Conservation (phyloP, 2,113 vertebrate genomes). For the Delphinapterus leucas region DNA sequence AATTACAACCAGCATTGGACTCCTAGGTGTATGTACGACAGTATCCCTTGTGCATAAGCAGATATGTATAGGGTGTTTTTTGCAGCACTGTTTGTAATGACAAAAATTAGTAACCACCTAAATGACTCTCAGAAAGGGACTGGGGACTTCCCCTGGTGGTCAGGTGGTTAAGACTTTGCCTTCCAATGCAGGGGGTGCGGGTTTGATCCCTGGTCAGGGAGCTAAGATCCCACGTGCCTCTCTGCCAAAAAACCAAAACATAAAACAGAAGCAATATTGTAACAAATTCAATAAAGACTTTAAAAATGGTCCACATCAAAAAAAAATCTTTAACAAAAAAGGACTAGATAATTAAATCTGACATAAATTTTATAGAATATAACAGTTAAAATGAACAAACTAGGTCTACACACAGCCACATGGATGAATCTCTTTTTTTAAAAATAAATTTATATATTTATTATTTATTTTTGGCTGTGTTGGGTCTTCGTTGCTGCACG, state of each 20-base stretch:
- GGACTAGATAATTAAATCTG: not conserved
- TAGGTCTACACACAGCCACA: not conserved
- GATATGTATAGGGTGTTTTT: not conserved
- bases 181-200: fast-evolving
- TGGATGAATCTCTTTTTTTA: not conserved
- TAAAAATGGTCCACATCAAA: too few species aligned
- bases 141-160: not conserved
- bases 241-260: too few species aligned
- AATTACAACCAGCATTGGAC: not conserved
- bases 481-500: too few species aligned
- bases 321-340: not conserved
- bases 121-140: not conserved
- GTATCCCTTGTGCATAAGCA: not conserved
- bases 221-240: not conserved
- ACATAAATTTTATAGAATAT: not conserved
- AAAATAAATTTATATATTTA: too few species aligned
- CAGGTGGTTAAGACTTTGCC: not conserved
- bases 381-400: not conserved
- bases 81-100: not conserved
- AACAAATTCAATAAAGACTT: too few species aligned
- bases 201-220: not conserved
- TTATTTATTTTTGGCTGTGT: too few species aligned
- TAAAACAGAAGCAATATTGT: too few species aligned
- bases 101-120: not conserved
- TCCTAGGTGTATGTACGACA: fast-evolving